Percentiles rank a stretch among this genome's conserved stretches.
Conservation (phyloP, 2,888 invertebrate genomes). For the Drosophila mercatorum region DNA sequence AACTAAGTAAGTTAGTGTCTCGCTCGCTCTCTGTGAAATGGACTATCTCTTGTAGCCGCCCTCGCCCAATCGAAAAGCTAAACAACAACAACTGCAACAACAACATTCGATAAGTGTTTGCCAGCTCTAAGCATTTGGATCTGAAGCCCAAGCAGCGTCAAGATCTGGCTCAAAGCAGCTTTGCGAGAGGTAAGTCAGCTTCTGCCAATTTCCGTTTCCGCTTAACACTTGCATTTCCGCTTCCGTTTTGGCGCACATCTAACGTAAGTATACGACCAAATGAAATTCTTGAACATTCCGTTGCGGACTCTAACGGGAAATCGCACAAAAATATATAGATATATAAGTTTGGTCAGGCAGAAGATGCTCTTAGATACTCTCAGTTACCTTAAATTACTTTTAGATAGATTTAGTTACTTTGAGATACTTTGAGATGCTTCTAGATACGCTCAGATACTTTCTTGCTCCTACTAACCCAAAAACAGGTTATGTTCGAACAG, state of each 20-base stretch:
- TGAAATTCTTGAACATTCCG: background rate
- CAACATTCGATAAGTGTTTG: background rate
- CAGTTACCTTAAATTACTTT: background rate
- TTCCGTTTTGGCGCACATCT: background rate
- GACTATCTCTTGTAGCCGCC: constrained; percentile 3
- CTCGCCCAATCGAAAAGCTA: background rate
- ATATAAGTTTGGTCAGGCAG: background rate
- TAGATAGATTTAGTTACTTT: background rate
- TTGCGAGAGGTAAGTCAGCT: constrained; percentile 1
- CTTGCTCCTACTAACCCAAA: too few species aligned
- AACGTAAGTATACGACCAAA: constrained; percentile 1
- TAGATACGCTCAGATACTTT: too few species aligned
- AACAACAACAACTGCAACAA: background rate
- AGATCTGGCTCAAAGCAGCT: background rate
- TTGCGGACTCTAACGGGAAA: background rate
- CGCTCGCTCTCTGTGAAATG: background rate
- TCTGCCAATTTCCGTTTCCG: background rate
- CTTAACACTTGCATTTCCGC: constrained; percentile 1
- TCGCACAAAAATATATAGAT: background rate
- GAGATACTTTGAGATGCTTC: background rate
- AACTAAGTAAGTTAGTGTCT: constrained; percentile 4
- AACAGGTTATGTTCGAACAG: too few species aligned
- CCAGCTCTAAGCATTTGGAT: background rate
- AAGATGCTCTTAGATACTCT: background rate
- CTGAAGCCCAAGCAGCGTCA: background rate